phyloP scores from a whole-genome alignment of 2,113 vertebrate genomes.

The Platysteira castanea region DNA sequence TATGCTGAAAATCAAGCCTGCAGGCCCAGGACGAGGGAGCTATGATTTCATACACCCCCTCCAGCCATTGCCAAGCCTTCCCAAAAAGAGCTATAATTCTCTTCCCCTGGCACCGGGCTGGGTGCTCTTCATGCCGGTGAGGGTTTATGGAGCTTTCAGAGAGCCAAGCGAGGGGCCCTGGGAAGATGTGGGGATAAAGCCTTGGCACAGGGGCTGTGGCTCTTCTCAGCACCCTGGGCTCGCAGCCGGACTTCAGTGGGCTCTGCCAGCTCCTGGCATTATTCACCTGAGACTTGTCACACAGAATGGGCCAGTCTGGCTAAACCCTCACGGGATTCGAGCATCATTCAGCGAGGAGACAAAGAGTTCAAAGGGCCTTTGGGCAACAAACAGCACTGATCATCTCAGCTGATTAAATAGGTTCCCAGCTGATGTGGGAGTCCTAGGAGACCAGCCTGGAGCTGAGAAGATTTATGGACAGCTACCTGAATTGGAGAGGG shows the following conservation, averaged over 20 bases:
- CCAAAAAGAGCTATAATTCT: not conserved
- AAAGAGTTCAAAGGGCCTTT: constrained; percentile 44
- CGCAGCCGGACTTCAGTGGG: not conserved
- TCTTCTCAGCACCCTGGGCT: not conserved
- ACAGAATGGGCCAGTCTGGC: constrained; percentile 14
- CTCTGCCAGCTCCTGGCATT: not conserved
- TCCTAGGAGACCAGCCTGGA: constrained; percentile 51
- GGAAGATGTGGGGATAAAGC: not conserved
- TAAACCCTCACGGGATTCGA: accelerated
- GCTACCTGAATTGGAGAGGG: constrained; percentile 42
- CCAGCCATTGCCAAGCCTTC: not conserved
- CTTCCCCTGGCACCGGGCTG: not conserved
- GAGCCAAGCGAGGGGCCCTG: accelerated
- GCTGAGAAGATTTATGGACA: constrained; percentile 47
- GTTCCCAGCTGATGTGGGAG: not conserved
- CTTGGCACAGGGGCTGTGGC: not conserved
- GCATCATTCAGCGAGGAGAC: not conserved
- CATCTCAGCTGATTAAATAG: constrained; percentile 46
- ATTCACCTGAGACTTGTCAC: constrained; percentile 22
- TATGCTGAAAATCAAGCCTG: not conserved
- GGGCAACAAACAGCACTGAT: not conserved
- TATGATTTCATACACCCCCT: not conserved
- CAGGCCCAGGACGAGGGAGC: not conserved
- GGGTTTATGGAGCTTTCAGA: not conserved
- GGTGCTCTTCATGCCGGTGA: not conserved